These are phyloP conservation scores for Python bivittatus DNA, from an alignment of 2,113 vertebrate species.

Conservation along the genomic window DNA sequence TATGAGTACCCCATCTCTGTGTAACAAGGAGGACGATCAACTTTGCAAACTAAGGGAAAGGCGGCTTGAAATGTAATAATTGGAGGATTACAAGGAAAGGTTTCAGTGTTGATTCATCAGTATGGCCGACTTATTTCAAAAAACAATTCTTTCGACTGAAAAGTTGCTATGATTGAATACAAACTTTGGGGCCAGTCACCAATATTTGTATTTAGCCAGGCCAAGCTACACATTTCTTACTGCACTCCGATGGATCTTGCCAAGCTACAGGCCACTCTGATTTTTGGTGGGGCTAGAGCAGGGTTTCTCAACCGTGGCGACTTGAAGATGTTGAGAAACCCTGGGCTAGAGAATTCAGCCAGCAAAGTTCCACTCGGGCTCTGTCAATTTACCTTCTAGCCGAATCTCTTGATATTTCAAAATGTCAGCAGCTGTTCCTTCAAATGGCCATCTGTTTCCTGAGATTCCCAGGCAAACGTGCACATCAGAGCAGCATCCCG, in stretches of 20 bases:
- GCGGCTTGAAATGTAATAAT: not conserved
- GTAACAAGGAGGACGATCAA: not conserved
- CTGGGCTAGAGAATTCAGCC: no score
- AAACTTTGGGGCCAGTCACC: not conserved
- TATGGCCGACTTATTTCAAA: not conserved
- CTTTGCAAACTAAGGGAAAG: not conserved
- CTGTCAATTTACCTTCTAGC: not conserved
- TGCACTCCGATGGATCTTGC: no score
- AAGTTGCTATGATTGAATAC: not conserved
- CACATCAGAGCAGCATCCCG: accelerated
- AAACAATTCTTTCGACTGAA: no score
- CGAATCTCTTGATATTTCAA: no score
- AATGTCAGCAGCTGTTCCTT: not conserved
- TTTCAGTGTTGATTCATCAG: not conserved
- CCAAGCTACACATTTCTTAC: not conserved
- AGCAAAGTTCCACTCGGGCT: no score
- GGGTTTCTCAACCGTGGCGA: no score
- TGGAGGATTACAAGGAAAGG: not conserved
- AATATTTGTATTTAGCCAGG: not conserved
- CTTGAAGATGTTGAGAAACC: no score
- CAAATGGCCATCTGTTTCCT: not conserved
- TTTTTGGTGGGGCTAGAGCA: not conserved
- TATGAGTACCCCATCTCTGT: no score
- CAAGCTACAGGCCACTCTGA: not conserved
- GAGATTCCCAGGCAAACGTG: not conserved